Base-by-base conservation (phyloP, 2,888 invertebrate genomes). In the Melanophora roralis region DNA sequence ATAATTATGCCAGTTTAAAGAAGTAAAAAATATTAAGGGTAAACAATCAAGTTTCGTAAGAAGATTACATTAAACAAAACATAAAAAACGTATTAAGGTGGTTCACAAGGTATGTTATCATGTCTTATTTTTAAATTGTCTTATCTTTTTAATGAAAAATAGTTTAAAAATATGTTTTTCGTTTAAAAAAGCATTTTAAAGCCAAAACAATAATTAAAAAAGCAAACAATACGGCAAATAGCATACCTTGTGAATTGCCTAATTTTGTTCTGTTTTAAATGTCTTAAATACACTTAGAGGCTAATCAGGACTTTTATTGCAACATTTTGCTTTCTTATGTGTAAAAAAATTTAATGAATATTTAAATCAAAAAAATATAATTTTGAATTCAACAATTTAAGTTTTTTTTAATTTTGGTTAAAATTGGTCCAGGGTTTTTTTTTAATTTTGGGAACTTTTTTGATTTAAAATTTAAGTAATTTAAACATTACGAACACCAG, bases 401-500 rank as follows among this genome's bases (percentile, higher is more conserved):
- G 64, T 69, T 71, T 62, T 62, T 51, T 47, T 51, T 47, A 32
- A 51, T 47, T 47, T 64, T n/a, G n/a, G n/a, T n/a, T 55, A 45
- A 53, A 76, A 76, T 62, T 74, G 67, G 47, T 67, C 59, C 67
- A 43, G 74, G 65, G 55, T 47, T 14, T 9, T 65, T 65, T 27
- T 27, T 57, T 57, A 19, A 27, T 27, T 53, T 2, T 5, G 57
- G 40, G 40, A 57, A 34, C 57, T 45, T 34, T 65, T 47, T 14
- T 23, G 2, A 19, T 8, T 9, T 53, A 32, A 7, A 1, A 32
- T 3, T 45, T 62, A 12, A 49, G 7, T 1, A 78, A 78, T 69
- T 85, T 84, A 85, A 78, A 84, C 84, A 60, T 94, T 93, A 87
- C 94, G 91, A 83, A 93, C 91, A 49, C 95, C 95, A 57, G 95